A percentile compares a stretch with the other conserved stretches of the same genome.
Conservation (phyloP, 2,888 invertebrate species). For the Magallana nippona region DNA sequence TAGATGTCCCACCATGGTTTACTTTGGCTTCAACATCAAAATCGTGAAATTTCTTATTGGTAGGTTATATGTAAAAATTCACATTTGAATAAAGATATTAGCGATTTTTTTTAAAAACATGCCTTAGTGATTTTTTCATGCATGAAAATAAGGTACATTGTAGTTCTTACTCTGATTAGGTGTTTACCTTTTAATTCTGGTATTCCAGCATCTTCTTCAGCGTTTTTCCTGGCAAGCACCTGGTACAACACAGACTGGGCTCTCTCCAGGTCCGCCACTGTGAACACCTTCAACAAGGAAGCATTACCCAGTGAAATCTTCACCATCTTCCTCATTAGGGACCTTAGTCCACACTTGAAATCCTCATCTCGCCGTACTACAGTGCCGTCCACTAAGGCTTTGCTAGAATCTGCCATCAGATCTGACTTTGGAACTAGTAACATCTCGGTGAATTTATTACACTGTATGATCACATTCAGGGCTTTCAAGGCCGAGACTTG, state of each 20-base stretch:
- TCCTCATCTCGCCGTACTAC: conserved; percentile 71
- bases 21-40: neutral
- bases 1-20: neutral
- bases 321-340: conserved; percentile 77
- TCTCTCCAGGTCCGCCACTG: conserved; percentile 77
- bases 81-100: too few relatives aligned
- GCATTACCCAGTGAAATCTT: conserved; percentile 74
- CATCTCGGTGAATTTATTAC: conserved; percentile 83
- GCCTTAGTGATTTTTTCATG: neutral
- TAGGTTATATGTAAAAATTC: too few relatives aligned
- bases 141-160: neutral
- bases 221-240: conserved; percentile 76
- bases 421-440: conserved; percentile 81
- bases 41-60: neutral
- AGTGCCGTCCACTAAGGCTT: conserved; percentile 67
- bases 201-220: conserved; percentile 78
- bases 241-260: conserved; percentile 76
- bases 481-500: conserved; percentile 84
- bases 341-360: conserved; percentile 68
- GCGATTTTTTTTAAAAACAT: too few relatives aligned
- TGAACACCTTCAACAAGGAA: conserved; percentile 74
- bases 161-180: neutral
- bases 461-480: conserved; percentile 82
- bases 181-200: conserved; percentile 75
- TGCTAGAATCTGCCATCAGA: conserved; percentile 64